A percentile compares a stretch with the other conserved stretches of the same genome.
Conservation (phyloP, 2,888 invertebrate species). For the Philhelius pedissequus region DNA sequence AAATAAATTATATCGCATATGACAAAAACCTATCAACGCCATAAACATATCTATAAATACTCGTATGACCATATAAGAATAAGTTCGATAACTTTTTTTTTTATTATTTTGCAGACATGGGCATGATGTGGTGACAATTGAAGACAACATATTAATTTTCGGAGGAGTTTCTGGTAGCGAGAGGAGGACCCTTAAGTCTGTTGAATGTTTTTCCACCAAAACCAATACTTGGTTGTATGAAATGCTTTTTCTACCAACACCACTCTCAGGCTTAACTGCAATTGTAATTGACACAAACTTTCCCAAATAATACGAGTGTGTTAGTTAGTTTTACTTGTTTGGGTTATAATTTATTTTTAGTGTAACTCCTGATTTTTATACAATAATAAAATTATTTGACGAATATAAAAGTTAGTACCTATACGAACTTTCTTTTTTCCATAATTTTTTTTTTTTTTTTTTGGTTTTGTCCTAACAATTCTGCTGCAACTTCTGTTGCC, state of each 20-base stretch:
- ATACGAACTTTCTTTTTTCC: background rate
- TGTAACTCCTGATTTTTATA: background rate
- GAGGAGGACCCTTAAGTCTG: conserved; percentile 81
- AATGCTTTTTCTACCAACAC: conserved; percentile 82
- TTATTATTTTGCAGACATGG: conserved; percentile 70
- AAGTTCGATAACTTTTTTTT: background rate
- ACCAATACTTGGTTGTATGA: conserved; percentile 83
- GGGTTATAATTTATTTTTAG: conserved; percentile 41
- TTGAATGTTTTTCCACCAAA: conserved; percentile 84
- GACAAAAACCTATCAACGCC: no score
- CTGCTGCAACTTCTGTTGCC: background rate
- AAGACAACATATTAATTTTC: conserved; percentile 71
- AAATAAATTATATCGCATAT: no score
- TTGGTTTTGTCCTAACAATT: background rate
- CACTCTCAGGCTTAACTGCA: conserved; percentile 81
- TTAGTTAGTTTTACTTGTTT: background rate
- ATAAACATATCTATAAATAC: no score
- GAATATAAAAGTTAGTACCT: background rate
- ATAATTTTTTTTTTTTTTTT: background rate
- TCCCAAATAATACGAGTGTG: conserved; percentile 6
- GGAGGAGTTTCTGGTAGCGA: conserved; percentile 72
- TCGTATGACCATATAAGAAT: no score
- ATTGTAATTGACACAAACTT: conserved; percentile 52
- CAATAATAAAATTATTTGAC: conserved; percentile 39
- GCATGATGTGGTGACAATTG: conserved; percentile 70